These are phyloP conservation scores for Aphaenogaster rudis DNA, from an alignment of 1,140 invertebrate genomes.

Conservation along the genomic window DNA sequence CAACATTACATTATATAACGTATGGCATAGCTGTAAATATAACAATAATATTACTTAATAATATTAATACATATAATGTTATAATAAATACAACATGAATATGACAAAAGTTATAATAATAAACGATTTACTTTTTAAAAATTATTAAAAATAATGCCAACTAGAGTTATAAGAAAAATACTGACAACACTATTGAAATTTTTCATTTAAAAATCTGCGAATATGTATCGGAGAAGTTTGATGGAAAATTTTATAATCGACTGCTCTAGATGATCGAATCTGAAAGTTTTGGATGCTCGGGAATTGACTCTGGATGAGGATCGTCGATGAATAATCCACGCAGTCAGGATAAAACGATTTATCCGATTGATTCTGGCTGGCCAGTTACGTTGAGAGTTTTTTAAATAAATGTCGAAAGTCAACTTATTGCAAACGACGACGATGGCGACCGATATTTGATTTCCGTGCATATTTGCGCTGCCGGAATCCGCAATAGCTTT, in stretches of 20 bases:
- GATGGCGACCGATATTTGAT: constrained; percentile 60
- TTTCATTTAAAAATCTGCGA: neutral
- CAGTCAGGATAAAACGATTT: neutral
- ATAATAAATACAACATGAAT: neutral
- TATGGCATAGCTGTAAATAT: neutral
- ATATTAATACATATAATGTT: neutral
- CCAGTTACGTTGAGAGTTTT: constrained; percentile 15
- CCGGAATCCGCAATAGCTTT: constrained; percentile 42
- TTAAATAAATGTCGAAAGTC: constrained; percentile 61
- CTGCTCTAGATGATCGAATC: neutral
- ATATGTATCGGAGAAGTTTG: constrained; percentile 4
- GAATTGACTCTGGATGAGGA: neutral
- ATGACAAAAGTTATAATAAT: neutral
- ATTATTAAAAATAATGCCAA: neutral
- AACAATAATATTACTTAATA: neutral
- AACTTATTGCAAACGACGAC: constrained; percentile 44
- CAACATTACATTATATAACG: neutral
- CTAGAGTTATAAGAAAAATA: neutral
- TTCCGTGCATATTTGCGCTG: constrained; percentile 59
- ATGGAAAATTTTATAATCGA: constrained; percentile 15
- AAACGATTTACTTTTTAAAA: neutral
- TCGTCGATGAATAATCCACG: constrained; percentile 19
- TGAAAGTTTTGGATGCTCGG: constrained; percentile 10
- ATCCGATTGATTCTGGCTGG: neutral
- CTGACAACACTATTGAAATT: neutral